phyloP scores from a whole-genome alignment of 1,140 invertebrate genomes.

The Subanguina moxae region DNA sequence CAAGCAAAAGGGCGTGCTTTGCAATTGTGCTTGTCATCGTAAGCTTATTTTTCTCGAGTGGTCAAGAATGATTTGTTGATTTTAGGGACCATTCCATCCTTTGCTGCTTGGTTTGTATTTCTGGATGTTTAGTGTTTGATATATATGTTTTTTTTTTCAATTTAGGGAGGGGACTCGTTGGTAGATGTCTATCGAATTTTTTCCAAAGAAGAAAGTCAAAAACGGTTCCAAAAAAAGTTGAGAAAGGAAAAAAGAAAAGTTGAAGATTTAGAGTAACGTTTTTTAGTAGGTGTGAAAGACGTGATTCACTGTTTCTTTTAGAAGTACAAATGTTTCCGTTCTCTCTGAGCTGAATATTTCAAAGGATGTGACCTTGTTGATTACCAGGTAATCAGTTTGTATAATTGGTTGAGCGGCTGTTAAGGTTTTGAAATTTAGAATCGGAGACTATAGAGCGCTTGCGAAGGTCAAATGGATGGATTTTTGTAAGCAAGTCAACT shows the following conservation, averaged over 20 bases:
- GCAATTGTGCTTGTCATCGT: slow-evolving; percentile 59
- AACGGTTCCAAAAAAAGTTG: slow-evolving; percentile 57
- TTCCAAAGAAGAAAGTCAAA: slow-evolving; percentile 71
- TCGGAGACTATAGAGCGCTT: slow-evolving; percentile 40
- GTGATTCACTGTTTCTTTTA: neutral
- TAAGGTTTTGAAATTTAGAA: slow-evolving; percentile 16
- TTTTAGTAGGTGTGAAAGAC: neutral
- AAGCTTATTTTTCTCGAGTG: no score
- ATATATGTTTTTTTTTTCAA: neutral
- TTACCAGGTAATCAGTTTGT: slow-evolving; percentile 25
- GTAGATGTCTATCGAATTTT: slow-evolving; percentile 81
- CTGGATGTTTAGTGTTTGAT: slow-evolving; percentile 4
- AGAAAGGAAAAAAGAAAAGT: slow-evolving; percentile 42
- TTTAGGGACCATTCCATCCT: slow-evolving; percentile 67
- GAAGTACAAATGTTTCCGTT: neutral
- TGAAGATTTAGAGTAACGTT: slow-evolving; percentile 19
- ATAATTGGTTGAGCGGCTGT: no score
- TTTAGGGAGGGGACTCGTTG: slow-evolving; percentile 70
- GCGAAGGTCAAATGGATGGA: slow-evolving; percentile 56
- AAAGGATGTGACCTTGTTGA: slow-evolving; percentile 50
- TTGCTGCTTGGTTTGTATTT: slow-evolving; percentile 68
- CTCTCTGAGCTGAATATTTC: slow-evolving; percentile 26
- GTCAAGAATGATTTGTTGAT: no score
- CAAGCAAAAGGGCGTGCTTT: slow-evolving; percentile 69
- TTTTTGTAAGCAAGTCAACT: slow-evolving; percentile 28